phyloP scores from a whole-genome alignment of 2,113 vertebrate genomes.

The Corythaeola cristata region DNA sequence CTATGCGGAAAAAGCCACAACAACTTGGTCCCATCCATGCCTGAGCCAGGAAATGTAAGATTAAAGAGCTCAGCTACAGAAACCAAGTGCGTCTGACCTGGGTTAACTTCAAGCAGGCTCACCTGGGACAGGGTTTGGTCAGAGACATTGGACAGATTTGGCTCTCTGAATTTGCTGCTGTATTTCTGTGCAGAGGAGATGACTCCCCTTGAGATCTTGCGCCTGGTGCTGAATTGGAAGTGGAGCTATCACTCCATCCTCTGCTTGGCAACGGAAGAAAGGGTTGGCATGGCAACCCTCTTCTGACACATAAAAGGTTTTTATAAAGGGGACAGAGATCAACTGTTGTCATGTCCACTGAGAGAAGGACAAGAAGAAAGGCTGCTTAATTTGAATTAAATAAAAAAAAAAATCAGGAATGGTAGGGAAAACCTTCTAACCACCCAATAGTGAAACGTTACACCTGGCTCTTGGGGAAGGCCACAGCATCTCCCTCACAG shows the following conservation, averaged over 20 bases:
- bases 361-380: slow-evolving; percentile 2
- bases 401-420: neutral
- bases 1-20: accelerated
- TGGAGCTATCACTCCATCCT: neutral
- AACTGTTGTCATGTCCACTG: slow-evolving; percentile 11
- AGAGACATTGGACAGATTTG: accelerated
- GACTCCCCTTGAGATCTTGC: neutral
- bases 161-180: too few relatives aligned
- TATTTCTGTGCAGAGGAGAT: accelerated
- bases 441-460: accelerated
- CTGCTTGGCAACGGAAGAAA: slow-evolving; percentile 33
- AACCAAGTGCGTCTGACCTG: neutral
- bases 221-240: neutral
- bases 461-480: neutral
- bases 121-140: neutral
- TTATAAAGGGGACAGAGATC: neutral
- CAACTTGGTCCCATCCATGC: accelerated
- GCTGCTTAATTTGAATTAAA: neutral
- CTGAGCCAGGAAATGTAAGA: too few relatives aligned
- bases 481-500: too few relatives aligned
- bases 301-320: neutral
- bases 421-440: neutral
- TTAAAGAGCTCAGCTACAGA: neutral
- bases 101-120: neutral
- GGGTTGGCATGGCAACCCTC: slow-evolving; percentile 62